Evolutionary conservation across 2,113 vertebrate species (phyloP).

Genomic region (Microtus ochrogaster): DNA sequence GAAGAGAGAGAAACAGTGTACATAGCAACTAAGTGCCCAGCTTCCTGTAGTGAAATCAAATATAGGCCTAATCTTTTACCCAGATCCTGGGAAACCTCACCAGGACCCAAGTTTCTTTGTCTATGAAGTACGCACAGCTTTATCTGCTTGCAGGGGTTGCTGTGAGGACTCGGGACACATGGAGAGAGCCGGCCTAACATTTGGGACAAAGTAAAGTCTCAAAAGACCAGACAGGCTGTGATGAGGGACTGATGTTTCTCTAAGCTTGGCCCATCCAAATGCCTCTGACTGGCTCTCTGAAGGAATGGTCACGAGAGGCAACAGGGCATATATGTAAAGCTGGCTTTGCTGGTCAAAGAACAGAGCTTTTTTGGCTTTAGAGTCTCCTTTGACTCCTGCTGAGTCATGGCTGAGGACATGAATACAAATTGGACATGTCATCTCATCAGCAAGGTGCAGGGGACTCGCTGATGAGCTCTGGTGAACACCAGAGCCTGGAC

Average conservation of each 20-base stretch:
- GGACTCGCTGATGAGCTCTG: not conserved
- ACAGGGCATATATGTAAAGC: not conserved
- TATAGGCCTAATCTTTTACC: not conserved
- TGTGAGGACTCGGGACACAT: not conserved
- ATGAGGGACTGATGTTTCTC: not conserved
- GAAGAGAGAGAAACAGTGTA: not conserved
- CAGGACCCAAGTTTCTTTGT: not conserved
- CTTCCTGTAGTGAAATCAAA: not conserved
- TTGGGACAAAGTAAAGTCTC: not conserved
- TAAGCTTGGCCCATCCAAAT: not conserved
- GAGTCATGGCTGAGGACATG: not conserved
- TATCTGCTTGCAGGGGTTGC: not conserved
- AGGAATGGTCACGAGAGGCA: not conserved
- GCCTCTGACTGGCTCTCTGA: not conserved
- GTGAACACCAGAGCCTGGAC: not conserved
- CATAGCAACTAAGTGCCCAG: not conserved
- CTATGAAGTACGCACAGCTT: no score
- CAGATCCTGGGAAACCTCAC: not conserved
- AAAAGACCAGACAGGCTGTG: rapidly evolving
- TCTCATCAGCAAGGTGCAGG: not conserved
- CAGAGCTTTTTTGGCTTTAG: not conserved
- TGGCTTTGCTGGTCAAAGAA: not conserved
- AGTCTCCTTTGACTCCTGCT: not conserved
- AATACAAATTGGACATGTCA: no score
- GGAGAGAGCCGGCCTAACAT: not conserved